A percentile compares a stretch with the other conserved stretches of the same genome.
Conservation (phyloP, 2,113 vertebrate species). For the Acrocephalus arundinaceus region DNA sequence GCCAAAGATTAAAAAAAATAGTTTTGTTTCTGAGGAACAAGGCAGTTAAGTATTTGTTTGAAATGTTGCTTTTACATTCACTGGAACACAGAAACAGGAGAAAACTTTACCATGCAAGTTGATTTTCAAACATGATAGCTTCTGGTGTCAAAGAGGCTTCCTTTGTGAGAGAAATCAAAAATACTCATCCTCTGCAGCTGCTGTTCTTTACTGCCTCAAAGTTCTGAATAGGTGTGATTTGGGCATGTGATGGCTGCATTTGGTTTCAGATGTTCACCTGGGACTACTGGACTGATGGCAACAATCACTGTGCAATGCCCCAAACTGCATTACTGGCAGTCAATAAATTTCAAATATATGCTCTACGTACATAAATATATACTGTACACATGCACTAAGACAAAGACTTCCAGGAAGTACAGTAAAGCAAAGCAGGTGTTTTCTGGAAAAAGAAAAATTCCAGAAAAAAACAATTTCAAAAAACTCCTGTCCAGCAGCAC, state of each 20-base stretch:
- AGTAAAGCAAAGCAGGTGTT: background rate
- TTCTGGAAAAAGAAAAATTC: background rate
- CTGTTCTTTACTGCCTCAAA: background rate
- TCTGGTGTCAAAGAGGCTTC: background rate
- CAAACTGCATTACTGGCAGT: background rate
- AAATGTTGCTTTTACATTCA: background rate
- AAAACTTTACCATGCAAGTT: background rate
- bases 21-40: background rate
- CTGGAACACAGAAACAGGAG: background rate
- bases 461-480: background rate
- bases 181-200: background rate
- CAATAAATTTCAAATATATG: background rate
- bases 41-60: background rate
- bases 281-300: background rate
- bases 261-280: background rate
- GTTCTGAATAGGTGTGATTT: background rate
- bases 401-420: background rate
- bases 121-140: background rate
- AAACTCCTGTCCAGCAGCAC: background rate
- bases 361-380: background rate
- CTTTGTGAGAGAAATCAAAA: background rate
- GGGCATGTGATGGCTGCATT: background rate
- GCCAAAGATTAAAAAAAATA: background rate
- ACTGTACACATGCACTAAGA: background rate
- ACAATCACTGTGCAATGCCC: background rate